These are phyloP conservation scores for Hypomesus transpacificus DNA, from an alignment of 2,113 vertebrate species.

Conservation along the genomic window DNA sequence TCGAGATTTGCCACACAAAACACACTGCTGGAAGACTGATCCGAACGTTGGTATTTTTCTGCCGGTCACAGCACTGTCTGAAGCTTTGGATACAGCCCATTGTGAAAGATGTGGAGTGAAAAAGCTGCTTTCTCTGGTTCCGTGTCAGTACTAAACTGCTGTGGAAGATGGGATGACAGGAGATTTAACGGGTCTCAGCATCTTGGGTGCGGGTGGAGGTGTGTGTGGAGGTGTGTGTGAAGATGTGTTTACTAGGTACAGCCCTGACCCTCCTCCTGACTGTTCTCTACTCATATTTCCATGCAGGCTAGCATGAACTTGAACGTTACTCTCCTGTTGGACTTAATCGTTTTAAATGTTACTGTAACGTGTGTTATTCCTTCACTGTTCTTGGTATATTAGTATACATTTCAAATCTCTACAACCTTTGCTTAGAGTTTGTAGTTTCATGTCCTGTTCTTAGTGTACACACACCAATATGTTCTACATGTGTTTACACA, in stretches of 20 bases:
- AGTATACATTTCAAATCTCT: too few relatives aligned
- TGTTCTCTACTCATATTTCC: background rate
- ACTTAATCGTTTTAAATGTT: too few relatives aligned
- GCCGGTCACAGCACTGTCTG: constrained; percentile 58
- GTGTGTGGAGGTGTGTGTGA: background rate
- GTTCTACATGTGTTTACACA: too few relatives aligned
- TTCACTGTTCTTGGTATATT: too few relatives aligned
- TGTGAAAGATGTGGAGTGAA: background rate
- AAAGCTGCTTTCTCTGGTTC: background rate
- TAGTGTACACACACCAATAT: too few relatives aligned
- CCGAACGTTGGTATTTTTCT: constrained; percentile 79
- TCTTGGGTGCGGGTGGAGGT: constrained; percentile 19
- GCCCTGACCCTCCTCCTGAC: constrained; percentile 37
- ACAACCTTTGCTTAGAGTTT: too few relatives aligned
- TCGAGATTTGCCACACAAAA: constrained; percentile 81
- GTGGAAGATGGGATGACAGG: background rate
- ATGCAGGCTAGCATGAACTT: too few relatives aligned
- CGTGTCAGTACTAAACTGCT: too few relatives aligned
- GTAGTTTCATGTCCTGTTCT: too few relatives aligned
- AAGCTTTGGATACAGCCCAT: constrained; percentile 68
- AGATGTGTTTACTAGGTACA: background rate
- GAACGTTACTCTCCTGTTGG: background rate
- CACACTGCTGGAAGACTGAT: constrained; percentile 81
- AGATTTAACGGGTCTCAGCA: constrained; percentile 16
- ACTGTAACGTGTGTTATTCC: too few relatives aligned